phyloP scores from a whole-genome alignment of 2,113 vertebrate genomes.

The Vicugna pacos region DNA sequence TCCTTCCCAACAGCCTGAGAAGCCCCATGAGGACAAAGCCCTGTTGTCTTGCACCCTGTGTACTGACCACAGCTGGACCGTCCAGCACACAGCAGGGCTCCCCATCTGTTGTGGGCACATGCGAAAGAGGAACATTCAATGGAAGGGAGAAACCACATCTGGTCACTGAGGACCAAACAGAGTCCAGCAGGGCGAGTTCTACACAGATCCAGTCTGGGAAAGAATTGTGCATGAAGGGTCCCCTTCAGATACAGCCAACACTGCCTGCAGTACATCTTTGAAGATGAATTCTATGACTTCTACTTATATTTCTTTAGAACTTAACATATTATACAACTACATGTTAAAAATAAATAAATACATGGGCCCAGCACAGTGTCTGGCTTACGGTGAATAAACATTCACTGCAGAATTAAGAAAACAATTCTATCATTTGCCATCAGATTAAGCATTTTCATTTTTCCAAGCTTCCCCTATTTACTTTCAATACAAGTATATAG shows the following conservation, averaged over 20 bases:
- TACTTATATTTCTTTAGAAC: not conserved
- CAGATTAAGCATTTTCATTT: constrained; percentile 49
- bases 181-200: not conserved
- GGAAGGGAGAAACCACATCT: not conserved
- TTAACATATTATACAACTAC: not conserved
- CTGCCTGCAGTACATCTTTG: not conserved
- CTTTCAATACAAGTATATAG: not conserved
- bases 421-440: not conserved
- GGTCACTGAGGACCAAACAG: not conserved
- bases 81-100: not conserved
- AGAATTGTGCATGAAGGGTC: not conserved
- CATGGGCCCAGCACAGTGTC: not conserved
- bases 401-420: not conserved
- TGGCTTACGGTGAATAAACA: not conserved
- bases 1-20: not conserved
- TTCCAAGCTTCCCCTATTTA: not conserved
- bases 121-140: not conserved
- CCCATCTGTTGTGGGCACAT: not conserved
- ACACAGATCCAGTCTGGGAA: not conserved
- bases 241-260: not conserved
- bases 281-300: not conserved
- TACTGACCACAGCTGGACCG: not conserved
- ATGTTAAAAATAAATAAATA: not conserved
- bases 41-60: not conserved
- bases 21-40: not conserved